Base-by-base conservation (phyloP, 2,888 invertebrate species). In the Polyommatus iphigenia region DNA sequence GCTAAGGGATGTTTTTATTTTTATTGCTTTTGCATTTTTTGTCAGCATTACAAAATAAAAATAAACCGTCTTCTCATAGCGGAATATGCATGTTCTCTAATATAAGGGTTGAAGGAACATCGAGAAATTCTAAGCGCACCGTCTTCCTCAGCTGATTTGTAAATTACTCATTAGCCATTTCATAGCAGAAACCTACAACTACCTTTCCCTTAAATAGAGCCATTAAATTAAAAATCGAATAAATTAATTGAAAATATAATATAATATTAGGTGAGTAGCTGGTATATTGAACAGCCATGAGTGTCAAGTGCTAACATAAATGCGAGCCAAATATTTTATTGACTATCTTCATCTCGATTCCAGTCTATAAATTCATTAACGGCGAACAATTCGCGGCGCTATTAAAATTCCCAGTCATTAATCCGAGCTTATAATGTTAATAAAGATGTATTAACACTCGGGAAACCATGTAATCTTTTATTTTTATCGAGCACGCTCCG, bases 391-490 rank as follows among this genome's bases (percentile, higher is more conserved):
- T 46, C 46, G 13, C 72, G 41, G 5, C 20, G 18, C 41, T 72
- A 46, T 24, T 46, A 46, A 46, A 73, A 41, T 46, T 73, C 24
- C 20, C 24, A 73, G 46, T 46, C 46, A 24, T 73, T 73, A 73
- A 73, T 73, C 41, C 41, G 46, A 73, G 73, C 75, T 75, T 24
- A 50, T 36, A 79, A 80, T 79, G 80, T 76, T 80, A 59, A 79
- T 79, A 79, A 78, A 80, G 81, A 82, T 77, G 80, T 76, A 62
- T 59, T 59, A 76, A 59, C 59, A 79, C 81, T 77, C 82, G 79
- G 81, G 81, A 80, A 83, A 78, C 81, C 72, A 83, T 83, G 84
- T 83, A 20, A 54, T 54, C 75, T 73, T 41, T 73, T 73, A 73
- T 75, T 75, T 75, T 75, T 50, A 50, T 20, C 24, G 75, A 50